phyloP scores from a whole-genome alignment of 2,797 vertebrate species.

The Amazona ochrocephala region DNA sequence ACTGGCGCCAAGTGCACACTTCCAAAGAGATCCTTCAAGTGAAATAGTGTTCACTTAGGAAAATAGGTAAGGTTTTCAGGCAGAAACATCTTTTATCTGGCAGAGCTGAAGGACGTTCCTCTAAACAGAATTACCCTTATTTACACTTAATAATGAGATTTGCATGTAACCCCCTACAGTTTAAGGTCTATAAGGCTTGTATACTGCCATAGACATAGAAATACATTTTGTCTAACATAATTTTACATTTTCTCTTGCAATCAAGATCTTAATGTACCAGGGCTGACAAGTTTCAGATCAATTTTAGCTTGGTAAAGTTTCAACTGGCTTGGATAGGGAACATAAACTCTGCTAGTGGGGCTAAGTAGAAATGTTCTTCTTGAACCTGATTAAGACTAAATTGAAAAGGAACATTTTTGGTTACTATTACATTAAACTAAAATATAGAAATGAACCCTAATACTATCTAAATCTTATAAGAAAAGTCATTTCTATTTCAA shows the following conservation, averaged over 20 bases:
- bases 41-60: neutral
- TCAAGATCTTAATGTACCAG: neutral
- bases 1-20: accelerated
- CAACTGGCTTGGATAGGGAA: neutral
- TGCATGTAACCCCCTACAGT: neutral
- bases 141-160: neutral
- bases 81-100: neutral
- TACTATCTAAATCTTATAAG: conserved; percentile 86
- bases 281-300: neutral
- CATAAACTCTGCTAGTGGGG: conserved; percentile 49
- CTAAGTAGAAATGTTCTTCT: conserved; percentile 66
- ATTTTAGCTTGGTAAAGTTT: neutral
- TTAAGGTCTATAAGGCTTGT: neutral
- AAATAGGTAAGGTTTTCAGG: neutral
- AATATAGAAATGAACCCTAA: conserved; percentile 81
- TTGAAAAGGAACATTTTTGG: conserved; percentile 77
- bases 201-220: neutral
- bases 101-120: neutral
- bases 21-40: neutral
- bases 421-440: conserved; percentile 77
- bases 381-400: conserved; percentile 77
- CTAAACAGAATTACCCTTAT: neutral
- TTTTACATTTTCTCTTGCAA: neutral
- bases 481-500: conserved; percentile 83
- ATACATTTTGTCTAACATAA: neutral